Percentiles rank a stretch among this genome's conserved stretches.
phyloP scores from a whole-genome alignment of 2,113 vertebrate genomes.

The Chinchilla lanigera region DNA sequence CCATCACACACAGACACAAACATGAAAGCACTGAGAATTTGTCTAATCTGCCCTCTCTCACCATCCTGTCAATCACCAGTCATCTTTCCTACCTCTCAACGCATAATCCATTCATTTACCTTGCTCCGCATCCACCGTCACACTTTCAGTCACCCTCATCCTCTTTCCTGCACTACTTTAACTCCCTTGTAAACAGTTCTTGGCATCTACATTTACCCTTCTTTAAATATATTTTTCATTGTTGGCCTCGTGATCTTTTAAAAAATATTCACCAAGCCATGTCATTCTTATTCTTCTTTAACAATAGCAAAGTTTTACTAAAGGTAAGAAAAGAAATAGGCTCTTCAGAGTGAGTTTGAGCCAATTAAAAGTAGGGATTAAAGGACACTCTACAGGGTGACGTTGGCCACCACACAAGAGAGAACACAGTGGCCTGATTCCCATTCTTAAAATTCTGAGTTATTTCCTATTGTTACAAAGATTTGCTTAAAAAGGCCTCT shows the following conservation, averaged over 20 bases:
- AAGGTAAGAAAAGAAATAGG: neutral
- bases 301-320: neutral
- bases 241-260: neutral
- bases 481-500: neutral
- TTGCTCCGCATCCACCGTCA: neutral
- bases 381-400: neutral
- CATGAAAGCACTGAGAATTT: neutral
- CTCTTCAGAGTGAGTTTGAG: neutral
- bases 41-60: neutral
- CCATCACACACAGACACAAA: neutral
- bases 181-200: neutral
- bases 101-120: neutral
- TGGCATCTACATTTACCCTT: neutral
- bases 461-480: constrained; percentile 50
- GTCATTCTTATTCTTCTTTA: neutral
- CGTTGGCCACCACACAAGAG: neutral
- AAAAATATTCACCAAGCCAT: constrained; percentile 8
- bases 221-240: constrained; percentile 39
- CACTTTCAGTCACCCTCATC: neutral
- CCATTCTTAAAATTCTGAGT: constrained; percentile 36
- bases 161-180: neutral
- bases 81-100: neutral
- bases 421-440: neutral
- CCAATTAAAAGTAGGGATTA: neutral
- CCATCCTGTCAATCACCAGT: rapidly evolving